Base-by-base conservation (phyloP, 2,888 invertebrate species). In the Mimas tiliae region DNA sequence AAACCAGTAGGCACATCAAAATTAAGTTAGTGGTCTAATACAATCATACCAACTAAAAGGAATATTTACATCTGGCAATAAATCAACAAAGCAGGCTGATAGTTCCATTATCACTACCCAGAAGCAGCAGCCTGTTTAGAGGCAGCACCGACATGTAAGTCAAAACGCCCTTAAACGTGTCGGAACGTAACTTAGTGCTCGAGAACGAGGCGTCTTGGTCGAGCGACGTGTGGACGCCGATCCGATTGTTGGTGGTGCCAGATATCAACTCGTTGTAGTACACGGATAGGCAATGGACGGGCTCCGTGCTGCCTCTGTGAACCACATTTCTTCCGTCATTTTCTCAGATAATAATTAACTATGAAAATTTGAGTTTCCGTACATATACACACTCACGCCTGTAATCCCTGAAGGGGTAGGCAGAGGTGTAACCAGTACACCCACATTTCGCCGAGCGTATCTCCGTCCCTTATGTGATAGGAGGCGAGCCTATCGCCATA, bases 71-170 rank as follows among this genome's bases (percentile, higher is more conserved):
- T 11, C 52, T 45, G 62, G 19, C 47, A 55, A n/a, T 45, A 21
- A 51, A 79, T 94, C 94, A 97, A 94, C 98, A 98, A 52, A 98
- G 91, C 69, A 98, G 91, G 72, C 95, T 96, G 73, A 98, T 97
- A 74, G 95, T 96, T 19, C 99, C 99, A 78, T 97, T 98, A 83
- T 99, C 99, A 52, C 98, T 97, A 12, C 99, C 99, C 33, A 99
- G 93, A 27, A 99, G 92, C 66, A 99, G 93, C 67, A 98, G 94
- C 79, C 98, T 95, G 88, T 99, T 99, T 6, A 98, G 92, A 2
- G 99, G 98, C 74, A 99, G 90, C 52, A 98, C 95, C 0, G 97
- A 95, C 96, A 99, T 96, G 55, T 98, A 96, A 11, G 99, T 98
- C 14, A 99, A 94, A 9, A 98, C 96, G 7, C 99, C 99, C 80